Percentiles rank a stretch among this genome's conserved stretches.
phyloP scores from a whole-genome alignment of 2,888 invertebrate genomes.

The Cephonodes hylas region DNA sequence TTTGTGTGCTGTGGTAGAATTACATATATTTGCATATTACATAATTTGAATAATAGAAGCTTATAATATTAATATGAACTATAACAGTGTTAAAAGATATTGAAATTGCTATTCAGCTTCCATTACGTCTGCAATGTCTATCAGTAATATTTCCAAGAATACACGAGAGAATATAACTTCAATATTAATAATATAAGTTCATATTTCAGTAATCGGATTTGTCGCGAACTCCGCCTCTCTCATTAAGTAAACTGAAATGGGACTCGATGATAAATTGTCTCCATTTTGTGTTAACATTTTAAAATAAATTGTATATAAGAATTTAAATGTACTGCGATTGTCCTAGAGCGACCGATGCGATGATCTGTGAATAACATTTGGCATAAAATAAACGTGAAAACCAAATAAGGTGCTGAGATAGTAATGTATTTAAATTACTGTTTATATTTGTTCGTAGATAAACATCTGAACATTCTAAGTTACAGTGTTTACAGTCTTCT shows the following conservation, averaged over 20 bases:
- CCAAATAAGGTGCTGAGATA: too few species aligned
- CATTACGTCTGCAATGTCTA: too few species aligned
- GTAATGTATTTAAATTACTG: background rate
- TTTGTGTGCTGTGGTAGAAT: too few species aligned
- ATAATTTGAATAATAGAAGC: too few species aligned
- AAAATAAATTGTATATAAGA: background rate
- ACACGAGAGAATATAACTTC: background rate
- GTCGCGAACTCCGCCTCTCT: background rate
- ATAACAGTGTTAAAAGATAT: too few species aligned
- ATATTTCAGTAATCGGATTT: background rate
- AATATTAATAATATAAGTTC: background rate
- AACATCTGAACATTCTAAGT: too few species aligned
- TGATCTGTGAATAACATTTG: background rate
- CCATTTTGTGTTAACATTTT: background rate
- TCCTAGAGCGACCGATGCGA: background rate
- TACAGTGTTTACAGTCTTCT: too few species aligned
- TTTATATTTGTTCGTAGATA: too few species aligned
- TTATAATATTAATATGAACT: too few species aligned
- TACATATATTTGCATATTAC: too few species aligned
- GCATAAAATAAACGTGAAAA: background rate
- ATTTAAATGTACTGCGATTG: background rate
- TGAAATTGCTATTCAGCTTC: too few species aligned
- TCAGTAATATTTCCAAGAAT: background rate
- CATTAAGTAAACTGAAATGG: background rate
- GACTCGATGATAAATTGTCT: background rate